Evolutionary conservation across 2,113 vertebrate genomes (phyloP), one percentile per base, ranked within the genome.

Genomic region (Sorex araneus): DNA sequence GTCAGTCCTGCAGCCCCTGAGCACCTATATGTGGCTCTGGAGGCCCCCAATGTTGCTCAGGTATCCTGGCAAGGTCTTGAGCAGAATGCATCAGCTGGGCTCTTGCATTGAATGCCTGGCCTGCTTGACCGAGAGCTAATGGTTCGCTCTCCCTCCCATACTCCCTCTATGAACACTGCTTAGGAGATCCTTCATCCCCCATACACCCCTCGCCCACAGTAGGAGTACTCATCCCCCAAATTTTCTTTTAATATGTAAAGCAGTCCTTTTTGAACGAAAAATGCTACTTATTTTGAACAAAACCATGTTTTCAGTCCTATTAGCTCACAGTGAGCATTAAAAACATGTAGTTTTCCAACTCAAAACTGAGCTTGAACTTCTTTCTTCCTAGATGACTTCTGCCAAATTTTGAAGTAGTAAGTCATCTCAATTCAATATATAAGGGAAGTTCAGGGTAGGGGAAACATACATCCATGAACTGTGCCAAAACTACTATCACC

Each of bases 201-300:
- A 40, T 50, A 12, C 47, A 12, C 47, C 5, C 47, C 47, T 50
- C 47, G 2, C 18, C 57, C 57, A 21, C 18, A 60, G 21, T 23
- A 60, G 18, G 57, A 19, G 6, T 60, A 19, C 57, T 60, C 57
- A 60, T 60, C 36, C 77, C 19, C 43, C 81, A 63, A 64, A 32
- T 78, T 89, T 77, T 19, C 40, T 73, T 89, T 90, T 84, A 47
- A 18, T 57, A 47, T 93, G 3, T 60, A 80, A 91, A 47, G 2
- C n/a, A 32, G 66, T 30, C 30, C 28, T 84, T 80, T 86, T 47
- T 13, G 28, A 40, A 5, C 73, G 71, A 64, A 63, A 30, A 80
- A 80, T 77, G 34, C 57, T 66, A 2, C 16, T 94, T 92, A 36
- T 64, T 73, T 86, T 81, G 12, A 69, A 67, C 6, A 77, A 69